Percentiles rank a stretch among this genome's conserved stretches.
Conservation (phyloP, 2,113 vertebrate species). For the Mionectes macconnelli region DNA sequence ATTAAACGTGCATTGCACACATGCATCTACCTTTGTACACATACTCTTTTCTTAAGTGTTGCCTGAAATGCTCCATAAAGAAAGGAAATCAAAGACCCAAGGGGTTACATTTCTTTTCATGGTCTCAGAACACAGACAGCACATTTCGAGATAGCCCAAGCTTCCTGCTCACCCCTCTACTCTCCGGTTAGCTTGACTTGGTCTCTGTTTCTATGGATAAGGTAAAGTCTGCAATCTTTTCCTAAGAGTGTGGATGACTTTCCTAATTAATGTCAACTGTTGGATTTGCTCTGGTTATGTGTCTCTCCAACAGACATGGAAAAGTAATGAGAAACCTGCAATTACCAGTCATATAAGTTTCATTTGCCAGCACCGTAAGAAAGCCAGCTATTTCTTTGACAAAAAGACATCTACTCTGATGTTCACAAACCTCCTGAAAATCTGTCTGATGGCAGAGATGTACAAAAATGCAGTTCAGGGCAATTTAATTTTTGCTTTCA, state of each 20-base stretch:
- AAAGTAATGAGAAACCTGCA: background rate
- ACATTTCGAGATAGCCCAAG: background rate
- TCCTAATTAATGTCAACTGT: background rate
- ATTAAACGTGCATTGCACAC: fast-evolving
- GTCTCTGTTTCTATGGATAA: background rate
- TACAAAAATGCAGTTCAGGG: background rate
- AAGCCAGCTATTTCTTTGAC: background rate
- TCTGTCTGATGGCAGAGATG: background rate
- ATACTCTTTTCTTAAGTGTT: background rate
- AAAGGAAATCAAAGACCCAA: background rate
- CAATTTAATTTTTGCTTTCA: constrained; percentile 40
- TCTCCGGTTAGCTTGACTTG: background rate
- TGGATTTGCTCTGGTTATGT: background rate
- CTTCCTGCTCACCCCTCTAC: background rate
- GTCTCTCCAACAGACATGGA: background rate
- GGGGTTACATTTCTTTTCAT: background rate
- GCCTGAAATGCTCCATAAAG: background rate
- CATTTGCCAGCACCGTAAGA: background rate
- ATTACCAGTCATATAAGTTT: background rate
- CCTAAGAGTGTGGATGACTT: background rate
- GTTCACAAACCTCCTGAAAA: background rate
- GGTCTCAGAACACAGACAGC: background rate
- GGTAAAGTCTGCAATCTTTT: background rate
- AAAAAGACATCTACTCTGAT: background rate
- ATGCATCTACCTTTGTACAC: background rate